These are phyloP conservation scores for Herpetotheres cachinnans DNA, from an alignment of 2,113 vertebrate genomes.

Conservation along the genomic window DNA sequence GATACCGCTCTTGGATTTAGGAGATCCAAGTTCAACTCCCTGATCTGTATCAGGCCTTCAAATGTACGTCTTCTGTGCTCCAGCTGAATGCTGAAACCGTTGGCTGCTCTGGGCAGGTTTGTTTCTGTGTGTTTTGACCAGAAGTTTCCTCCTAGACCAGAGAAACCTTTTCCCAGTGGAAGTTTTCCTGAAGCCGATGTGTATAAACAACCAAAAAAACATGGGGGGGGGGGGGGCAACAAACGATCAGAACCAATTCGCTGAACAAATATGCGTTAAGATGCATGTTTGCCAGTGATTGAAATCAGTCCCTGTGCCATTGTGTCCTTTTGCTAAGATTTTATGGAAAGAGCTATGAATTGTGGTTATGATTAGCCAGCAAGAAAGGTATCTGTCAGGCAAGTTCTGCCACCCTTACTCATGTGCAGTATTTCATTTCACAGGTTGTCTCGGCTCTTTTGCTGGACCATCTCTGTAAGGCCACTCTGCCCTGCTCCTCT, in stretches of 20 bases:
- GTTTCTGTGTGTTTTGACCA: neutral
- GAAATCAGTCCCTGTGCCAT: neutral
- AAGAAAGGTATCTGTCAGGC: conserved; percentile 43
- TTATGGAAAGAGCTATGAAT: conserved; percentile 23
- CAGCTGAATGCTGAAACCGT: neutral
- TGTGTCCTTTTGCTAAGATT: neutral
- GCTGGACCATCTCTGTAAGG: neutral
- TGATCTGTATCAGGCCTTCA: neutral
- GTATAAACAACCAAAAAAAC: neutral
- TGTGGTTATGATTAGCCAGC: conserved; percentile 18
- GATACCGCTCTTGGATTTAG: neutral
- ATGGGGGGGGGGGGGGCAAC: fast-evolving
- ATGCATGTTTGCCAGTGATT: fast-evolving
- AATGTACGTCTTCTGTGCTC: neutral
- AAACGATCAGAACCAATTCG: neutral
- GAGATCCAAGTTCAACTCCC: neutral
- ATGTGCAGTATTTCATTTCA: neutral
- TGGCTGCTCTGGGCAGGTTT: neutral
- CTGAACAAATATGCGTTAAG: neutral
- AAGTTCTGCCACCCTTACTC: conserved; percentile 43
- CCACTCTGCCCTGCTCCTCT: conserved; percentile 14
- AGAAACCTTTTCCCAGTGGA: neutral
- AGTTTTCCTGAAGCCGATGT: neutral
- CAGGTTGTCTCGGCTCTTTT: neutral
- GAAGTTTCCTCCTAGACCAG: neutral